Conservation (phyloP, 2,888 invertebrate genomes). For the Caenorhabditis becei region DNA sequence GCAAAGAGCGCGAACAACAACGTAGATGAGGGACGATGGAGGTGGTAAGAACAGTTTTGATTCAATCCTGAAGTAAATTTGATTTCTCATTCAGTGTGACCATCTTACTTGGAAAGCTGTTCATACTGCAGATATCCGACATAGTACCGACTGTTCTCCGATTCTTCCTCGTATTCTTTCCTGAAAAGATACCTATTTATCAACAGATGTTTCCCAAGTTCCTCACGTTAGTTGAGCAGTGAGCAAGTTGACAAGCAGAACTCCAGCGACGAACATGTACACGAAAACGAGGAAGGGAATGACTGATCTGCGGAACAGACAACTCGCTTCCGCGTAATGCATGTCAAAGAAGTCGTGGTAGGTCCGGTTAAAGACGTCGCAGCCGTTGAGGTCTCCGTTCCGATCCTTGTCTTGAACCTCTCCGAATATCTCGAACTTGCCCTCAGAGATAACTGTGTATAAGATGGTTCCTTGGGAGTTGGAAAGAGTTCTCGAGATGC, state of each 20-base stretch:
- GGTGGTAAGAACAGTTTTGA: constrained; percentile 30
- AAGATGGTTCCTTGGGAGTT: constrained; percentile 11
- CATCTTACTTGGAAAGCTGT: constrained; percentile 25
- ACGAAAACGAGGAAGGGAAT: constrained; percentile 61
- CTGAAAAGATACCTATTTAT: constrained; percentile 6
- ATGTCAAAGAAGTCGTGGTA: constrained; percentile 24
- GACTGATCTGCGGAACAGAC: constrained; percentile 38
- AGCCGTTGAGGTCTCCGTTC: constrained; percentile 6
- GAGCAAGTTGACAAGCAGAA: constrained; percentile 65
- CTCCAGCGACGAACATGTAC: constrained; percentile 63
- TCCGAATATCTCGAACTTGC: constrained; percentile 69
- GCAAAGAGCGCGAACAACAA: background rate
- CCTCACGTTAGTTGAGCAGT: constrained; percentile 67
- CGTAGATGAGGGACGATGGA: constrained; percentile 24
- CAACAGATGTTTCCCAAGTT: background rate
- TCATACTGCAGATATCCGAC: constrained; percentile 44
- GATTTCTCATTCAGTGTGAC: background rate
- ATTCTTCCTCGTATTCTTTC: constrained; percentile 50
- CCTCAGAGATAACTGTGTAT: constrained; percentile 53
- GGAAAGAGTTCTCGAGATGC: constrained; percentile 36
- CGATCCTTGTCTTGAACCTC: constrained; percentile 61
- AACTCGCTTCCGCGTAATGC: constrained; percentile 55
- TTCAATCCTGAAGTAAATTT: constrained; percentile 12
- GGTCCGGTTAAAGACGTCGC: constrained; percentile 8
- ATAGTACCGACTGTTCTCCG: constrained; percentile 36